These are phyloP conservation scores for Ranitomeya imitator DNA, from an alignment of 2,113 vertebrate species.

Conservation along the genomic window DNA sequence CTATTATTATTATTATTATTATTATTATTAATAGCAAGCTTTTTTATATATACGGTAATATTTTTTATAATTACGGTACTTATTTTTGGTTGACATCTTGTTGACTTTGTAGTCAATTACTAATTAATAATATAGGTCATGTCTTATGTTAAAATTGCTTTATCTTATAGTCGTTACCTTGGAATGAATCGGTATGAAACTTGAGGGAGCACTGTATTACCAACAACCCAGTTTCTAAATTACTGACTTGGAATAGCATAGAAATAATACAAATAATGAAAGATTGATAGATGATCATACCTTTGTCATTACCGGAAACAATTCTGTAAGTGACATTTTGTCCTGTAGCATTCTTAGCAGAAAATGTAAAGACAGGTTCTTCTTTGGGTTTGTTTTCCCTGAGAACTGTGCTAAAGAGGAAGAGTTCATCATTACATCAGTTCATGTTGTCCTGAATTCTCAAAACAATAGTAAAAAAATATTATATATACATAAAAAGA, in stretches of 20 bases:
- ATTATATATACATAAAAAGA: not conserved
- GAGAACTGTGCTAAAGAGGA: constrained; percentile 57
- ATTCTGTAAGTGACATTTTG: constrained; percentile 51
- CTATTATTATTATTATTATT: too few species aligned
- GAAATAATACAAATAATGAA: not conserved
- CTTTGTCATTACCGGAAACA: constrained; percentile 66
- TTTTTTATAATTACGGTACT: too few species aligned
- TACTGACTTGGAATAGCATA: not conserved
- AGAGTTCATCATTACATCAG: not conserved
- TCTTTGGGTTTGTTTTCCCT: constrained; percentile 60
- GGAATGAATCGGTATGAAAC: too few species aligned
- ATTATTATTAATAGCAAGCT: too few species aligned
- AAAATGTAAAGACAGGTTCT: constrained; percentile 60
- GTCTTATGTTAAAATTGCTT: too few species aligned
- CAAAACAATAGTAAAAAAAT: not conserved
- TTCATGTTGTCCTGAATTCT: not conserved
- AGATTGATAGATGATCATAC: not conserved
- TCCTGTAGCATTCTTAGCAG: constrained; percentile 51
- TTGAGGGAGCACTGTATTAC: not conserved
- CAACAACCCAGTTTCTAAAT: not conserved
- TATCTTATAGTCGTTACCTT: too few species aligned
- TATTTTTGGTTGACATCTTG: too few species aligned
- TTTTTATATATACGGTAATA: too few species aligned
- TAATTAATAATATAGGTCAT: too few species aligned
- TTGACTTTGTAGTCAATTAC: too few species aligned